Conservation (phyloP, 2,113 vertebrate genomes). For the Oxyruncus cristatus region DNA sequence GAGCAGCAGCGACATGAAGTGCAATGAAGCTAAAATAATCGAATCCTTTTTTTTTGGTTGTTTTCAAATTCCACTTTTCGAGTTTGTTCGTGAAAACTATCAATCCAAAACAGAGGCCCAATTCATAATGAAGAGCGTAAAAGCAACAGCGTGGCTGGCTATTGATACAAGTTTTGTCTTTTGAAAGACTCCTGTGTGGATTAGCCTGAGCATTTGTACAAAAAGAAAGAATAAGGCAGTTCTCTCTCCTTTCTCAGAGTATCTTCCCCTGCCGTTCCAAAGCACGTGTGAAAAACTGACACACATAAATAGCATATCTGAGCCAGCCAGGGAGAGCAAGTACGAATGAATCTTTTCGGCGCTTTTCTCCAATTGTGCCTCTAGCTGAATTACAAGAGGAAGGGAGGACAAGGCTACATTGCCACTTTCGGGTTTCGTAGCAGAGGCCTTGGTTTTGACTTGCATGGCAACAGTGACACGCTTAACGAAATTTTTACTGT, state of each 20-base stretch:
- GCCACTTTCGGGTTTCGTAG: neutral
- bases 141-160: neutral
- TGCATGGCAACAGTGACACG: neutral
- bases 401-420: neutral
- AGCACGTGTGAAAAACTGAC: neutral
- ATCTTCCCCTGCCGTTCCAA: neutral
- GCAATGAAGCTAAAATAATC: constrained; percentile 32
- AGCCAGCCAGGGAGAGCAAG: neutral
- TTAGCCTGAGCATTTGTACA: neutral
- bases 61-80: neutral
- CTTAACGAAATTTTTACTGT: neutral
- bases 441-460: neutral
- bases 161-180: neutral
- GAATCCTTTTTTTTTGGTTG: neutral
- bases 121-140: neutral
- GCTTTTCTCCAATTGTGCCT: neutral
- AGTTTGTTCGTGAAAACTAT: neutral
- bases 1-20: neutral
- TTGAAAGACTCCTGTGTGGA: neutral
- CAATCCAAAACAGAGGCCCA: neutral
- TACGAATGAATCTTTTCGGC: rapidly evolving
- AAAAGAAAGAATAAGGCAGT: neutral
- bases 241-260: neutral
- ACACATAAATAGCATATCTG: neutral
- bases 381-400: neutral